Evolutionary conservation across 2,113 vertebrate species (phyloP).

Genomic region (Candoia aspera): DNA sequence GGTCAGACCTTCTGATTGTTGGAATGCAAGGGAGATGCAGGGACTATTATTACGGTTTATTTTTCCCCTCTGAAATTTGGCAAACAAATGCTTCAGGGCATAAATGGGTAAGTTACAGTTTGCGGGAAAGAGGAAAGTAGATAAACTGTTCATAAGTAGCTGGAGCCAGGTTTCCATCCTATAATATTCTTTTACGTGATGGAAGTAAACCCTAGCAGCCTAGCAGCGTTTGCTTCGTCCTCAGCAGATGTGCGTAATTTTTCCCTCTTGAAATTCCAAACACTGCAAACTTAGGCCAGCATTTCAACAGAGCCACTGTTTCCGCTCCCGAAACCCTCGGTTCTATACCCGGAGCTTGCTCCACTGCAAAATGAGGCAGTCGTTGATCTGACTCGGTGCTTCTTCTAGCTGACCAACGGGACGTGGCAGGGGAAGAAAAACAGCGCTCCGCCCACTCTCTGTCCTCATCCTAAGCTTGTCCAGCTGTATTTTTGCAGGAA

Average conservation of each 20-base stretch:
- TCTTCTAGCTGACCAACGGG: background rate
- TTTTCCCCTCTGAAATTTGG: background rate
- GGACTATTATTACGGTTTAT: background rate
- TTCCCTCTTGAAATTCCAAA: background rate
- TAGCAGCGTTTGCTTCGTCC: background rate
- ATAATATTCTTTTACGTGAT: background rate
- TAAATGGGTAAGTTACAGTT: background rate
- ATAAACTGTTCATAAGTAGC: background rate
- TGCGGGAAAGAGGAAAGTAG: background rate
- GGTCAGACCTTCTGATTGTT: conserved; percentile 60
- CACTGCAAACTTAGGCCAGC: too few relatives aligned
- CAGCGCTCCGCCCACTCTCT: background rate
- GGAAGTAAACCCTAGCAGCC: too few relatives aligned
- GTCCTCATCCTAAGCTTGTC: background rate
- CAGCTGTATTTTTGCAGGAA: background rate
- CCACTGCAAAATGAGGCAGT: background rate
- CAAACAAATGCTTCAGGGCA: background rate
- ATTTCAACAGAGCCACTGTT: background rate
- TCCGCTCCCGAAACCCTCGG: background rate
- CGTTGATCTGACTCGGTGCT: background rate
- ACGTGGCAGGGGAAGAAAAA: background rate
- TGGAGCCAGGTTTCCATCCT: background rate
- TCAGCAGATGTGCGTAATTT: background rate
- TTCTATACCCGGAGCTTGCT: too few relatives aligned
- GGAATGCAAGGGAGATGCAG: background rate